Evolutionary conservation across 1,140 invertebrate species (phyloP), one percentile per base, ranked within the genome.

Genomic region (Rhyzopertha dominica): DNA sequence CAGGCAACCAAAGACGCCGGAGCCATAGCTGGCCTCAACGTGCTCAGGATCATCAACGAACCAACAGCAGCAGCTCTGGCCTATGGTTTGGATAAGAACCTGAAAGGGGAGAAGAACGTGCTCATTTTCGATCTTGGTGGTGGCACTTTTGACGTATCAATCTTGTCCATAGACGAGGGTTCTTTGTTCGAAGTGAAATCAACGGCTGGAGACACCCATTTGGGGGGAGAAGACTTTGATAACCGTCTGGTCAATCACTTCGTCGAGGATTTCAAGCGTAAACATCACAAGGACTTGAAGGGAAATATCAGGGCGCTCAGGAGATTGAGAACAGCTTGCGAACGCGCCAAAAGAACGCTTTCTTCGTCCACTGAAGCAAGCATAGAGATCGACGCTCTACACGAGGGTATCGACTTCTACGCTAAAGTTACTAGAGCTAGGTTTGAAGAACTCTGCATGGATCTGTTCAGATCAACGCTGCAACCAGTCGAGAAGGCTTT

Each of bases 361-460:
- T 82, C 80, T 1, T 81, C 79, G 1, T 79, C 75, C 56, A 78
- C 79, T 1, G 79, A 82, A 69, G 80, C 80, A 1, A 84, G 74
- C 54, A 60, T 88, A 47, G 83, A 86, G 70, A 82, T 86, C 29
- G 82, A 87, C 63, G 82, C 84, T 2, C 60, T 87, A n/a, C 76
- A 79, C 47, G 82, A 87, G 45, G 84, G 84, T 8, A 75, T 85
- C 19, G 90, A 94, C 62, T 92, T 90, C 63, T 90, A 91, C 68
- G 85, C 87, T 0, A 87, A 81, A 61, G 81, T 93, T 14, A 84
- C 85, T 7, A 74, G 90, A 53, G 90, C 90, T 1, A 73, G 85
- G 29, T 91, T 90, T 62, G 90, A 93, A 69, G 90, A 93, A 65
- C 66, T 95, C 8, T 87, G 85, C 62, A 81, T 85, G 51, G 91